A percentile compares a stretch with the other conserved stretches of the same genome.
These are phyloP conservation scores for Perca fluviatilis DNA, from an alignment of 2,113 vertebrate species.

Conservation along the genomic window DNA sequence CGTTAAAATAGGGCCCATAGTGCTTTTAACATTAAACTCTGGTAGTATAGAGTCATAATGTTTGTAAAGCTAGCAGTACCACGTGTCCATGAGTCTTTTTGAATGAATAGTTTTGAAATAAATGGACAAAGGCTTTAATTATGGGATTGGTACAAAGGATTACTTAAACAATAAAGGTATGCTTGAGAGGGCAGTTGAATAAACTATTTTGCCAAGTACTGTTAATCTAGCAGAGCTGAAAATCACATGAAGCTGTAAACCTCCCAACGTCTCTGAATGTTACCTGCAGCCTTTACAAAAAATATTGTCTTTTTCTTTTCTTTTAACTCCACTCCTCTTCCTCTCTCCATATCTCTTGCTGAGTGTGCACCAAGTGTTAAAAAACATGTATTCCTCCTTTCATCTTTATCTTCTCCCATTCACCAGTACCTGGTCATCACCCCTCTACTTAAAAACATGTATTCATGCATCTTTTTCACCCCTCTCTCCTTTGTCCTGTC, in stretches of 20 bases:
- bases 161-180: too few species aligned
- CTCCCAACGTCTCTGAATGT: neutral
- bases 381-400: conserved; percentile 40
- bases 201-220: too few species aligned
- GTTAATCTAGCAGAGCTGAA: neutral
- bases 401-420: conserved; percentile 6
- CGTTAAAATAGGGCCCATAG: too few species aligned
- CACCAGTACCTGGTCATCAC: conserved; percentile 5
- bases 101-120: too few species aligned
- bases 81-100: too few species aligned
- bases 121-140: too few species aligned
- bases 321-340: neutral
- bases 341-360: neutral
- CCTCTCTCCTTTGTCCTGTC: conserved; percentile 5
- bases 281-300: neutral
- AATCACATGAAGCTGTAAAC: neutral
- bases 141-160: too few species aligned
- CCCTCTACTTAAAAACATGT: conserved; percentile 37
- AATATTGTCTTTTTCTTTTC: neutral
- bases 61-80: too few species aligned
- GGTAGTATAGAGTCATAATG: neutral
- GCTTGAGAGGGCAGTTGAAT: too few species aligned
- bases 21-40: neutral
- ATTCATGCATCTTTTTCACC: conserved; percentile 30
- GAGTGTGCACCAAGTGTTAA: conserved; percentile 10